Evolutionary conservation across 2,113 vertebrate species (phyloP), one percentile per base, ranked within the genome.

Genomic region (Notiomystis cincta): DNA sequence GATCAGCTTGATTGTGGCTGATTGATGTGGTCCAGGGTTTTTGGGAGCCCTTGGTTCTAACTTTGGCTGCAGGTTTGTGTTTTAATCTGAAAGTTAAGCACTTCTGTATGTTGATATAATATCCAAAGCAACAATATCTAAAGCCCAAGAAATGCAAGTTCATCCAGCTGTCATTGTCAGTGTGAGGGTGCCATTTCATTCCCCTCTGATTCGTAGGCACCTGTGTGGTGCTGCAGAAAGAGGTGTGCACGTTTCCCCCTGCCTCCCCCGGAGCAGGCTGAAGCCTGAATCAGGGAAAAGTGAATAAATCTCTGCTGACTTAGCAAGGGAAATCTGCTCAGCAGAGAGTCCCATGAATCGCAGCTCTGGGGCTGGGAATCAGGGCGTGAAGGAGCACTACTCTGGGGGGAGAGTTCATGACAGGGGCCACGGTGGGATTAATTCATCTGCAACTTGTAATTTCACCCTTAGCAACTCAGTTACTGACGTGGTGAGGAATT

Each of bases 151-250:
- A 47, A 28, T 20, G 50, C 13, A 11, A 20, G 16, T 40, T 51
- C 6, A 5, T 12, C 27, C 42, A 38, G 64, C 64, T 81, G 54
- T 73, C n/a, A 8, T 8, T 3, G 4, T 19, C 11, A 12, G 21
- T 0, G 6, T 6, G 51, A 45, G 23, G 50, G 7, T n/a, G 16
- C 17, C 5, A 0, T 35, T 61, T 27, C 42, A 5, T 21, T 11
- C 19, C 3, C 6, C 40, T 22, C 19, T 0, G 1, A 7, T 3
- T 27, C 0, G 1, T 10, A 4, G 20, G 30, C 16, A 12, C 42
- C 17, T 0, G 0, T 11, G 35, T 48, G 57, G 57, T 42, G 35
- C 77, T 50, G 91, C 72, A 10, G 58, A 8, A 56, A 28, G 38
- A 40, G 28, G 4, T 9, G n/a, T 28, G 40, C 18, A 2, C 6